phyloP scores from a whole-genome alignment of 2,113 vertebrate genomes.

The Pholis gunnellus region DNA sequence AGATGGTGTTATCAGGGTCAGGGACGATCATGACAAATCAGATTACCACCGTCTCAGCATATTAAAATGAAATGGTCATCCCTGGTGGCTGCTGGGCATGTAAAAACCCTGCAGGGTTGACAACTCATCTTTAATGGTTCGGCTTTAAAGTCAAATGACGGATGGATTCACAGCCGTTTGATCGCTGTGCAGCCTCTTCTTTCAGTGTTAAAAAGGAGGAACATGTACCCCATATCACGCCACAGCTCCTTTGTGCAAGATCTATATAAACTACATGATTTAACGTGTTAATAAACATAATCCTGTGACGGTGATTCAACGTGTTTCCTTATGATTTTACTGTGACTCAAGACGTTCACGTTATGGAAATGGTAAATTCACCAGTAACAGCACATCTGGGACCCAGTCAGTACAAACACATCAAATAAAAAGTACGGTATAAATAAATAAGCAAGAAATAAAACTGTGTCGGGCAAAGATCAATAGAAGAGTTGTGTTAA shows the following conservation, averaged over 20 bases:
- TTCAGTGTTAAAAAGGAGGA: background rate
- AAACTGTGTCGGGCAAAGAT: conserved; percentile 11
- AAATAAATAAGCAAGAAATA: conserved; percentile 3
- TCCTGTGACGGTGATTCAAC: background rate
- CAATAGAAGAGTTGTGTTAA: conserved; percentile 26
- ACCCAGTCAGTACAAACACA: background rate
- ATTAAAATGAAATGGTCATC: conserved; percentile 61
- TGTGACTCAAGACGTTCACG: background rate
- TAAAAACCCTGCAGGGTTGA: conserved; percentile 29
- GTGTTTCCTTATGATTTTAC: background rate
- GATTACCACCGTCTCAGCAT: conserved; percentile 40
- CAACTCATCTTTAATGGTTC: conserved; percentile 28
- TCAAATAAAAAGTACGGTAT: background rate
- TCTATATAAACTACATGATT: background rate
- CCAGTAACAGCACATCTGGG: background rate
- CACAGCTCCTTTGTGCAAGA: background rate
- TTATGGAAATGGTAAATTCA: background rate
- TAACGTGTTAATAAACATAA: background rate
- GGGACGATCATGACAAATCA: conserved; percentile 57
- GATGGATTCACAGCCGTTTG: background rate
- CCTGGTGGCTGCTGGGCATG: conserved; percentile 13
- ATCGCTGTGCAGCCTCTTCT: background rate
- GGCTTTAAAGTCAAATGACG: conserved; percentile 29
- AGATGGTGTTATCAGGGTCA: conserved; percentile 52
- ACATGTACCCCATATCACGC: background rate